Conservation (phyloP, 1,140 invertebrate species). For the Pseudobourletiella spinata region DNA sequence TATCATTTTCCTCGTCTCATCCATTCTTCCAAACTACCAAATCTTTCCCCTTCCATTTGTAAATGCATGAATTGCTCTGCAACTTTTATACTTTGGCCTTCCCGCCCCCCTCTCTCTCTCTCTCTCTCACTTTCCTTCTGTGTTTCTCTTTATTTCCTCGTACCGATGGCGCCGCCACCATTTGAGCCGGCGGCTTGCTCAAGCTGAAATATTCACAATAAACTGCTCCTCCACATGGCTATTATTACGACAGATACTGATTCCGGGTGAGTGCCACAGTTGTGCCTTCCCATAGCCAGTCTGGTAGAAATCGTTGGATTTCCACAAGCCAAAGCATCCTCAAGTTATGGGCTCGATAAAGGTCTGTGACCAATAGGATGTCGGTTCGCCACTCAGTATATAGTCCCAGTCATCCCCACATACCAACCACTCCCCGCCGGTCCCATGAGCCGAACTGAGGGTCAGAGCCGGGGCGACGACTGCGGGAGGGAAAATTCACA, state of each 20-base stretch:
- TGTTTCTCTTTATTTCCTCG: not conserved
- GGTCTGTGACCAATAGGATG: not conserved
- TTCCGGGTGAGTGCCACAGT: no score
- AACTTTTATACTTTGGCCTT: not conserved
- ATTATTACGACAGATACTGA: no score
- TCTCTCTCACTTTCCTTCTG: not conserved
- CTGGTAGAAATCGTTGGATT: no score
- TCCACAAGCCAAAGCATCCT: no score
- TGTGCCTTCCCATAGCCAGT: no score
- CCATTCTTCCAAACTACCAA: slow-evolving; percentile 22
- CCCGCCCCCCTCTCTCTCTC: not conserved
- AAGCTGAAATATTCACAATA: no score
- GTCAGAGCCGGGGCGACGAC: not conserved
- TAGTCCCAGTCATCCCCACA: not conserved
- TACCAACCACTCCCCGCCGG: no score
- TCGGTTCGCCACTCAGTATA: not conserved
- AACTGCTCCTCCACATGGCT: no score
- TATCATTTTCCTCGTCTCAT: not conserved
- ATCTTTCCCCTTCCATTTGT: slow-evolving; percentile 9
- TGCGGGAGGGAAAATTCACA: not conserved
- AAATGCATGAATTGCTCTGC: not conserved
- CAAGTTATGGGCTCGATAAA: not conserved
- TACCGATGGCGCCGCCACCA: not conserved
- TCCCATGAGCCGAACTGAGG: no score
- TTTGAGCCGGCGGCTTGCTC: no score